Evolutionary conservation across 2,113 vertebrate genomes (phyloP).

Genomic region (Neofelis nebulosa): DNA sequence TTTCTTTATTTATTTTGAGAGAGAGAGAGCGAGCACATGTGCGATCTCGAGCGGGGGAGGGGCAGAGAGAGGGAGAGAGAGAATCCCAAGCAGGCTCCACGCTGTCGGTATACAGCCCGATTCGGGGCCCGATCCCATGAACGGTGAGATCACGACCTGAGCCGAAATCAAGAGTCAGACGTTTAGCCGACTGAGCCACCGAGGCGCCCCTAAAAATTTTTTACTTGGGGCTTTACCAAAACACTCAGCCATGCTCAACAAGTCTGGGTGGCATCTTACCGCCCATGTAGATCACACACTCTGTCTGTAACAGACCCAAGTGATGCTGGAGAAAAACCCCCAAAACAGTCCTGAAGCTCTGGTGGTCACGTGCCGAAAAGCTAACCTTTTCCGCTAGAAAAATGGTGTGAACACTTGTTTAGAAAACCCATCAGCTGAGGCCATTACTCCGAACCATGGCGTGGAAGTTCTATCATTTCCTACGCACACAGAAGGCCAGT

Average conservation of each 20-base stretch:
- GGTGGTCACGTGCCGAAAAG: rapidly evolving
- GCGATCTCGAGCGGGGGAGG: no score
- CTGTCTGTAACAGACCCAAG: neutral
- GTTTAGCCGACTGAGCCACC: no score
- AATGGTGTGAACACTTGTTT: no score
- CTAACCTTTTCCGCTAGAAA: neutral
- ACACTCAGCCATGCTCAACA: neutral
- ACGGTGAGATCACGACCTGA: no score
- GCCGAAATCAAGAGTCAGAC: no score
- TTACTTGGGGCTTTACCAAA: neutral
- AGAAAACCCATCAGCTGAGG: neutral
- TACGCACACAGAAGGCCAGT: rapidly evolving
- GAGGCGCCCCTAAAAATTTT: no score
- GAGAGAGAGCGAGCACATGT: no score
- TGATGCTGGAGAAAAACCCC: neutral
- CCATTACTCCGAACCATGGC: rapidly evolving
- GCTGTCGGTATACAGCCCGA: no score
- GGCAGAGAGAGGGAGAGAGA: no score
- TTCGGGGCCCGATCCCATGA: no score
- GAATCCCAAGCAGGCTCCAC: no score
- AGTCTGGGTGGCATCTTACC: rapidly evolving
- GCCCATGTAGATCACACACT: rapidly evolving
- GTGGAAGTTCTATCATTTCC: rapidly evolving
- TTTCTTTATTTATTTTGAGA: no score
- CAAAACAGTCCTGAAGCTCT: neutral